These are phyloP conservation scores for Melanotaenia pygmaea DNA, from an alignment of 2,797 vertebrate species.

Conservation along the genomic window DNA sequence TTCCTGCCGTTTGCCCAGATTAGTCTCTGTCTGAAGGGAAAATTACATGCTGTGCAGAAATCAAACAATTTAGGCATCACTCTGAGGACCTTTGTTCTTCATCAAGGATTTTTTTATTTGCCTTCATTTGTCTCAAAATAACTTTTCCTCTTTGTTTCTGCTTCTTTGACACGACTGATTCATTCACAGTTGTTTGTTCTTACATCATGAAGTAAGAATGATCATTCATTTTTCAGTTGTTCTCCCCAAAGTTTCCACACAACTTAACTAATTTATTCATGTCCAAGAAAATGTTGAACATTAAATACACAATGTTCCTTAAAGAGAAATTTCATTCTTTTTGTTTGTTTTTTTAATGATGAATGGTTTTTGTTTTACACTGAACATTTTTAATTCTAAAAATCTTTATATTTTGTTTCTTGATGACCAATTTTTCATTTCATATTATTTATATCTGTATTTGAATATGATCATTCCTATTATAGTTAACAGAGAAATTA, in stretches of 20 bases:
- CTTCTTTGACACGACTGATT: neutral
- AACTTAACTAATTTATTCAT: neutral
- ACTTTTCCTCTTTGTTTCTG: neutral
- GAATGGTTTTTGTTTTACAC: neutral
- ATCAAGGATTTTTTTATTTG: neutral
- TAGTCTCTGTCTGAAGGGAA: neutral
- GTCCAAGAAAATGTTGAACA: no score
- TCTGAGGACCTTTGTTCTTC: neutral
- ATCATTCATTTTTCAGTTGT: no score
- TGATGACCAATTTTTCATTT: neutral
- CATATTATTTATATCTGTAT: fast-evolving
- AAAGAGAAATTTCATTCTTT: neutral
- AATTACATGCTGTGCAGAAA: neutral
- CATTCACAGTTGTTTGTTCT: neutral
- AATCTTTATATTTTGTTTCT: no score
- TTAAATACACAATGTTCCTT: no score
- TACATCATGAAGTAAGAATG: no score
- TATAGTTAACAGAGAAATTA: neutral
- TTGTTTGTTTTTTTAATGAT: neutral
- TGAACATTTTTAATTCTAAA: no score
- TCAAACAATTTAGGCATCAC: neutral
- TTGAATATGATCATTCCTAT: neutral
- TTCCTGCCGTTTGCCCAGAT: no score
- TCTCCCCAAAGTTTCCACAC: no score
- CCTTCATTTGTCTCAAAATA: neutral